Conservation (phyloP, 2,888 invertebrate genomes). For the Serripes groenlandicus region DNA sequence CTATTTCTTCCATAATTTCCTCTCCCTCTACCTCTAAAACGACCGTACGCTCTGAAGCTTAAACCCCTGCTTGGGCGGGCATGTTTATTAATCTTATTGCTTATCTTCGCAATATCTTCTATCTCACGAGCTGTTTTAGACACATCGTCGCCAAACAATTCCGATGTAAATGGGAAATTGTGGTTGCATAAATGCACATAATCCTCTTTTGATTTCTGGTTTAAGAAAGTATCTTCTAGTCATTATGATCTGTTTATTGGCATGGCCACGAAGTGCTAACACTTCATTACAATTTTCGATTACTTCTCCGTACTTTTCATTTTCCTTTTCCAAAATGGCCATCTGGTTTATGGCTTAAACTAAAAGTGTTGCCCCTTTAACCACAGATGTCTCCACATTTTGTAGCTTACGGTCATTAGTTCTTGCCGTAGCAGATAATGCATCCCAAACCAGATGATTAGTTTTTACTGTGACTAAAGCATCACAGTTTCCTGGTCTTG, state of each 20-base stretch:
- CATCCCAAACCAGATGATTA: slow-evolving; percentile 4
- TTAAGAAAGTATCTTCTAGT: no score
- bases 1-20: no score
- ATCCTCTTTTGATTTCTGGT: no score
- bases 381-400: background rate
- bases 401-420: background rate
- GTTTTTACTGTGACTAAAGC: background rate
- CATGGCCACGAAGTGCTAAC: slow-evolving; percentile 12
- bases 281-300: no score
- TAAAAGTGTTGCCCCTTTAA: no score
- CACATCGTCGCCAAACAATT: slow-evolving; percentile 36
- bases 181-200: no score
- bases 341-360: no score
- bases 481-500: slow-evolving; percentile 19
- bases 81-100: no score
- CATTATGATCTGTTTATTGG: slow-evolving; percentile 8
- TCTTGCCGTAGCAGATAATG: background rate
- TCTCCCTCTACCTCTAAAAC: no score
- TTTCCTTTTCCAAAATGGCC: background rate
- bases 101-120: slow-evolving; percentile 14
- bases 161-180: background rate
- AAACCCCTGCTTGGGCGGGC: no score
- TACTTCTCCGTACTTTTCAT: no score
- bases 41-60: no score
- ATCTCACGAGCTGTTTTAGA: slow-evolving; percentile 31